Evolutionary conservation across 2,888 invertebrate species (phyloP), one percentile per base, ranked within the genome.

Genomic region (Synergus umbraculus): DNA sequence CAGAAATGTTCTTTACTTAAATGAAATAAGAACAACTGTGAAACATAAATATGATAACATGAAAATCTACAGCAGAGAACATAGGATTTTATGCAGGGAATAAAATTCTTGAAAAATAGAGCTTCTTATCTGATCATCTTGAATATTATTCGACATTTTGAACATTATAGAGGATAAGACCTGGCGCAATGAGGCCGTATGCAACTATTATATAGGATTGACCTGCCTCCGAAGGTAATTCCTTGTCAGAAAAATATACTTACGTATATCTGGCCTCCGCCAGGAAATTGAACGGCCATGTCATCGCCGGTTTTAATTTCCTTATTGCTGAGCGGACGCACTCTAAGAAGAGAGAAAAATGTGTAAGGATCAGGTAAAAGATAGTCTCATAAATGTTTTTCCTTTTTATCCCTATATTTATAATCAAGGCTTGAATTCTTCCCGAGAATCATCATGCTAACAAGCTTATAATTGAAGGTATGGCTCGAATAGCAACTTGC

Each of bases 201-300:
- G 46, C 8, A 41, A 58, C 13, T 46, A 41, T 37, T 37, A 37
- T 37, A 37, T 64, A 66, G 44, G 49, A 58, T 44, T 58, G 13
- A 64, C 12, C 22, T 22, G 18, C 60, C 60, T 60, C 60, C 1
- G 22, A 67, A 41, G 44, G 67, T 73, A 73, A 54, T 29, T 54
- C 49, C 22, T 15, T 54, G 37, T 41, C 8, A 67, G 43, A 77
- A 49, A 76, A 64, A 60, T 76, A 81, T 89, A 92, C 93, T 93
- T 92, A 94, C 95, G 94, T 93, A 93, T 87, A 98, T 95, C 93
- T 97, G 98, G 0, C 98, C 98, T 89, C 96, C 96, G 67, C 98
- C 98, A 0, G 98, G 97, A 92, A 97, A 98, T 89, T 96, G 96
- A 64, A 97, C 93, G 76, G 96, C 94, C 84, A 94, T 93, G 4